Percentiles rank a stretch among this genome's conserved stretches.
These are phyloP conservation scores for Trididemnum nubilum DNA, from an alignment of 23 tunicate genomes.

Conservation along the genomic window DNA sequence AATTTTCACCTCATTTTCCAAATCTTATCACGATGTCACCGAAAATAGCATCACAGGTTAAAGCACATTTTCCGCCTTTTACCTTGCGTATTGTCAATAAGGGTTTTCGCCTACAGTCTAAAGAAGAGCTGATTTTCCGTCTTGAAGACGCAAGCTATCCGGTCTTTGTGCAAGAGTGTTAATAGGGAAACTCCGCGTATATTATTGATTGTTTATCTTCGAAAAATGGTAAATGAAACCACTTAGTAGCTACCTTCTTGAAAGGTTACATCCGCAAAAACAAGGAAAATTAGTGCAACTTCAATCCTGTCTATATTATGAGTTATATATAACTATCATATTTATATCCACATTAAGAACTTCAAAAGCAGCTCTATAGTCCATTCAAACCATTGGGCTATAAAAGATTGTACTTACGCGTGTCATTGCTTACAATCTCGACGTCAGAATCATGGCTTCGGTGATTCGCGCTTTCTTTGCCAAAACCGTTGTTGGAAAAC, in stretches of 20 bases:
- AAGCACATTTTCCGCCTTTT: slow-evolving; percentile 11
- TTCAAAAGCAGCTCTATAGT: no score
- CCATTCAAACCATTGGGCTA: not conserved
- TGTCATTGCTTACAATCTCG: not conserved
- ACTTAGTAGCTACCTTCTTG: not conserved
- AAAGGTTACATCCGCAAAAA: slow-evolving; percentile 20
- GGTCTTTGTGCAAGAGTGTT: slow-evolving; percentile 21
- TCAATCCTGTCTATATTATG: slow-evolving; percentile 5
- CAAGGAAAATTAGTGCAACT: slow-evolving; percentile 18
- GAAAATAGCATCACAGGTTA: not conserved
- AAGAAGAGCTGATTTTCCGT: slow-evolving; percentile 41
- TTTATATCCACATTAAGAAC: not conserved
- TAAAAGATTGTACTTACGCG: slow-evolving; percentile 8
- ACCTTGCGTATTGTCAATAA: slow-evolving; percentile 19
- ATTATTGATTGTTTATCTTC: not conserved
- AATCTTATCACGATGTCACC: no score
- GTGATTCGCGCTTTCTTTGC: not conserved
- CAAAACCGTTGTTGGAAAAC: not conserved
- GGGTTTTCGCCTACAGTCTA: slow-evolving; percentile 40
- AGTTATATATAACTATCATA: not conserved
- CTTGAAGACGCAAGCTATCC: slow-evolving; percentile 22
- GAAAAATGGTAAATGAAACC: slow-evolving; percentile 32
- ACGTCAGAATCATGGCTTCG: not conserved
- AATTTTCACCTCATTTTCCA: no score
- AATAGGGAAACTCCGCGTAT: slow-evolving; percentile 30